Conservation (phyloP, 1,140 invertebrate genomes). For the Aleiodes sp. region DNA sequence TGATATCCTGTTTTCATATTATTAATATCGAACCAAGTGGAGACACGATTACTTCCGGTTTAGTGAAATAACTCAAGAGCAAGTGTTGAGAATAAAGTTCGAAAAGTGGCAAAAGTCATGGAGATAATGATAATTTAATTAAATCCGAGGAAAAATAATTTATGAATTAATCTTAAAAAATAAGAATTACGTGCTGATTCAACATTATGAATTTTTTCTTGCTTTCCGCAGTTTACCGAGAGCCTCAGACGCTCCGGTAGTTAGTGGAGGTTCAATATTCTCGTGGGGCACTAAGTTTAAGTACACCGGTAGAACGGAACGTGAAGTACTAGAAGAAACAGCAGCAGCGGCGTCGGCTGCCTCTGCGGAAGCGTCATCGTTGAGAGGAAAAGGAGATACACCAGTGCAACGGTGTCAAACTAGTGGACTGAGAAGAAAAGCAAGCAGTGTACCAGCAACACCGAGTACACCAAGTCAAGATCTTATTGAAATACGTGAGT, state of each 20-base stretch:
- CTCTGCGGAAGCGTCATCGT: constrained; percentile 38
- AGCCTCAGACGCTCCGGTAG: constrained; percentile 86
- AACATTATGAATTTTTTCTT: constrained; percentile 16
- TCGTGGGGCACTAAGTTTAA: constrained; percentile 94
- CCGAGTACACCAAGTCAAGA: constrained; percentile 78
- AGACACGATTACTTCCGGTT: no score
- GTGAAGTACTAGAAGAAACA: constrained; percentile 83
- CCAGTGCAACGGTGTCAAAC: constrained; percentile 69
- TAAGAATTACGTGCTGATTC: neutral
- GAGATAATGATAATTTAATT: no score
- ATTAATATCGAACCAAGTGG: no score
- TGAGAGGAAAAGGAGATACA: constrained; percentile 69
- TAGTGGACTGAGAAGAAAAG: constrained; percentile 76
- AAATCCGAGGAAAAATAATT: no score
- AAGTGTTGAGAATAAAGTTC: no score
- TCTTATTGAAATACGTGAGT: constrained; percentile 65
- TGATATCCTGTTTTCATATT: no score
- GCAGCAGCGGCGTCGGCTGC: constrained; percentile 41
- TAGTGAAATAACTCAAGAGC: no score
- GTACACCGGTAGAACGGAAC: constrained; percentile 87
- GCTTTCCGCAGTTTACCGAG: constrained; percentile 77
- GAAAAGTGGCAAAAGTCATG: no score
- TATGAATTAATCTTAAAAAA: no score
- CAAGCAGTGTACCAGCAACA: constrained; percentile 84
- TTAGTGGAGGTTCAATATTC: constrained; percentile 93